Percentiles rank a stretch among this genome's conserved stretches.
Conservation (phyloP, 53 echinoderm and acorn worm species). For the Henricia sp. region DNA sequence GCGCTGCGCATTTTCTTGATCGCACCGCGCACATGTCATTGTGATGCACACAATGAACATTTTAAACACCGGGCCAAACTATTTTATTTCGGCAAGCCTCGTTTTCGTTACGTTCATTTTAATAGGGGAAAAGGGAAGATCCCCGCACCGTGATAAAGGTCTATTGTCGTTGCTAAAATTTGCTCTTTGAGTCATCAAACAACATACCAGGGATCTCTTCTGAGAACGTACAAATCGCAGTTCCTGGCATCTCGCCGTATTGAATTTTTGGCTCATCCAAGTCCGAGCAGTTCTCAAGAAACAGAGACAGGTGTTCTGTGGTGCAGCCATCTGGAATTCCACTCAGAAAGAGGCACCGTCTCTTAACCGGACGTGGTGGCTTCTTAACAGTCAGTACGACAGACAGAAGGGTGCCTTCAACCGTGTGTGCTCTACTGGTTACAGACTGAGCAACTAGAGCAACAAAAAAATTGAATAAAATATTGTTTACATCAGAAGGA, state of each 20-base stretch:
- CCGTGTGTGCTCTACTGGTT: not conserved
- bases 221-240: slow-evolving; percentile 40
- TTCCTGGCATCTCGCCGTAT: slow-evolving; percentile 55
- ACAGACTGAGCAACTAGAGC: not conserved
- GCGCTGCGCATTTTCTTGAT: too few species aligned
- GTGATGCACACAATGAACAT: too few species aligned
- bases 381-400: not conserved
- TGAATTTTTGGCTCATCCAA: slow-evolving; percentile 38
- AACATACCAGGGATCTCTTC: slow-evolving; percentile 45
- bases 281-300: slow-evolving; percentile 21
- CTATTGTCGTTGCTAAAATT: too few species aligned
- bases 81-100: too few species aligned
- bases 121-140: too few species aligned
- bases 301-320: slow-evolving; percentile 21
- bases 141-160: too few species aligned
- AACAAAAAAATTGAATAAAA: too few species aligned
- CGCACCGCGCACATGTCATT: too few species aligned
- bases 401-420: not conserved
- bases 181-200: too few species aligned
- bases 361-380: slow-evolving; percentile 25
- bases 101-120: too few species aligned
- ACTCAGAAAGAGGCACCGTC: slow-evolving; percentile 33
- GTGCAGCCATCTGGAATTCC: slow-evolving; percentile 55
- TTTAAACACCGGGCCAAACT: too few species aligned
- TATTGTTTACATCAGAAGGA: too few species aligned